Base-by-base conservation (phyloP, 2,888 invertebrate species). In the Tipula vernalis region DNA sequence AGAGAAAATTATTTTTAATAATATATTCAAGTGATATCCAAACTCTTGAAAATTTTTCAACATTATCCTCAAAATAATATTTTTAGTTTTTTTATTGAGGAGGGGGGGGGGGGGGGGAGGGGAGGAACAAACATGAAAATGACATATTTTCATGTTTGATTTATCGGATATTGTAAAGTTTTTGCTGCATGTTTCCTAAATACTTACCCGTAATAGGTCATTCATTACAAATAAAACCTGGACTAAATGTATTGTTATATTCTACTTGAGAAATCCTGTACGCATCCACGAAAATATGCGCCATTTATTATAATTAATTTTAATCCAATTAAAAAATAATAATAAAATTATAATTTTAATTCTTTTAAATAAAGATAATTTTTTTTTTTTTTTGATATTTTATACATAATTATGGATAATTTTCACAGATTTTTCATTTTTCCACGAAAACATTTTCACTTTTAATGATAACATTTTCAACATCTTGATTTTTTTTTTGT, bases 381-480 rank as follows among this genome's bases (percentile, higher is more conserved):
- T 71, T 71, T 28, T 18, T n/a, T n/a, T 71, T 18, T 51, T 18
- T 57, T 57, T 8, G 15, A 39, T 6, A 39, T 39, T 39, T 39
- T 39, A 39, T 71, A 71, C 71, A 71, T 71, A 71, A 71, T 71
- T 71, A 71, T 71, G 28, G 71, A 71, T 71, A 71, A 71, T 71
- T 71, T 71, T 71, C 71, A 71, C 71, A 71, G 71, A 71, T 71
- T 71, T 28, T 71, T 71, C 18, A 71, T 71, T 71, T 71, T 71
- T 71, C 13, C 71, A 8, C 1, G 28, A 13, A 71, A 71, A 28
- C 71, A 71, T 71, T 71, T 71, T 71, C 71, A 28, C 12, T n/a
- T 71, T 71, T 71, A 71, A 71, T 71, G 71, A 71, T 71, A 71
- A 71, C 71, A 71, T 71, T 71, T 71, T 71, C 71, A 71, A 71